Base-by-base conservation (phyloP, 2,797 vertebrate genomes). In the Gymnoscopelus braueri region DNA sequence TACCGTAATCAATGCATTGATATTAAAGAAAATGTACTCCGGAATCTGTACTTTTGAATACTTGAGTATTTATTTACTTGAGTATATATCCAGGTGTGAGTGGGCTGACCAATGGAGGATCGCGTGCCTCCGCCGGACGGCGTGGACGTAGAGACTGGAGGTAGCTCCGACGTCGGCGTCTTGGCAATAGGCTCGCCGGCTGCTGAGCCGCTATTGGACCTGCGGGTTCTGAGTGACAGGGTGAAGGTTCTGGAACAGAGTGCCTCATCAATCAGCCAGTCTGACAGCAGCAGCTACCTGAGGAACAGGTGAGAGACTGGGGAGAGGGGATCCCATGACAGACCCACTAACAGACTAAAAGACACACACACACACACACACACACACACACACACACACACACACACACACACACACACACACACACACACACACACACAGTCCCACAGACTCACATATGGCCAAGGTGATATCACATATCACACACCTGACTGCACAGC, bases 271-370 rank as follows among this genome's bases (percentile, higher is more conserved):
- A 55, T n/a, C 11, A 0, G 78, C 63, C 81, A 73, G 49, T 77
- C 87, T 3, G 86, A 93, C 69, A 81, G 85, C 11, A 85, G 92
- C 69, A 81, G 85, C 11, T 71, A 82, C 74, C 75, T 90, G 68
- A 86, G 75, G 72, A 90, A 81, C 56, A 94, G 95, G 96, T 96
- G 92, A 91, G 79, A 72, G 71, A 75, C 60, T 54, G 48, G 13
- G 54, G 69, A 72, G 66, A 74, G 67, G 71, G 72, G 84, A 89
- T 89, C 88, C 74, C 74, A 80, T 90, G 76, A 87, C 78, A 68
- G 53, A 83, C 76, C 72, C 65, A 69, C 72, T 75, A 65, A 65
- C 68, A 74, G 69, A 74, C 19, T 19, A 19, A 19, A 19, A 19
- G 19, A 19, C 19, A 19, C 19, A 19, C 1, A 19, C 1, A 19